phyloP scores from a whole-genome alignment of 2,113 vertebrate species.

The Macrotis lagotis region DNA sequence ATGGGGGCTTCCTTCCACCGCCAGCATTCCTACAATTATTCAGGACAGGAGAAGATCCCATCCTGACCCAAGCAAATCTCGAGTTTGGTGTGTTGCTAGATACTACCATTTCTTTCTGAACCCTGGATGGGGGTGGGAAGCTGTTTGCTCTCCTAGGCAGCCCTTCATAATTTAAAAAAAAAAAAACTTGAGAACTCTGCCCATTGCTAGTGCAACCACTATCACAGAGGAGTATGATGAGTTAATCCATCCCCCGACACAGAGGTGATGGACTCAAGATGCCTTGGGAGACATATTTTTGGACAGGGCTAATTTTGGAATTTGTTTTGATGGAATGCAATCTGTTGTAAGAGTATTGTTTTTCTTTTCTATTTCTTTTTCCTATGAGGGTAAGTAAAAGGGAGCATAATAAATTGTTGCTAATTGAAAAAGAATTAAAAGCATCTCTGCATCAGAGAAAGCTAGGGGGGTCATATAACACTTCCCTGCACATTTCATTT shows the following conservation, averaged over 20 bases:
- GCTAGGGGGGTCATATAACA: constrained; percentile 66
- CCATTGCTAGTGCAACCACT: not conserved
- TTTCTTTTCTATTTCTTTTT: not conserved
- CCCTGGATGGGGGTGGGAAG: not conserved
- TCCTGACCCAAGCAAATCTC: not conserved
- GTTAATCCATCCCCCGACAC: not conserved
- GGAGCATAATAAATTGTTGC: not conserved
- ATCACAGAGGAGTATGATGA: not conserved
- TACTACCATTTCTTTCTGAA: not conserved
- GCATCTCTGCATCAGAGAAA: constrained; percentile 49
- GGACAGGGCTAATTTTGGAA: not conserved
- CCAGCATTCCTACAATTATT: not conserved
- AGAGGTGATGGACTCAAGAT: not conserved
- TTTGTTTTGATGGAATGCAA: not conserved
- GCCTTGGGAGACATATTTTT: not conserved
- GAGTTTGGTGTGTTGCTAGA: not conserved
- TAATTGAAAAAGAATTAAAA: not conserved
- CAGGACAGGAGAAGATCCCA: not conserved
- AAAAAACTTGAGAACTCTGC: not conserved
- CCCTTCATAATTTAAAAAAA: not conserved
- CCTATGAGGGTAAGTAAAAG: not conserved
- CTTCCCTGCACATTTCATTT: constrained; percentile 78
- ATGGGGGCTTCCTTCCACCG: not conserved
- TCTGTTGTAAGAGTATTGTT: not conserved
- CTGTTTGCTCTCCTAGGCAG: not conserved